Base-by-base conservation (phyloP, 2,888 invertebrate species). In the Parnassius smintheus region DNA sequence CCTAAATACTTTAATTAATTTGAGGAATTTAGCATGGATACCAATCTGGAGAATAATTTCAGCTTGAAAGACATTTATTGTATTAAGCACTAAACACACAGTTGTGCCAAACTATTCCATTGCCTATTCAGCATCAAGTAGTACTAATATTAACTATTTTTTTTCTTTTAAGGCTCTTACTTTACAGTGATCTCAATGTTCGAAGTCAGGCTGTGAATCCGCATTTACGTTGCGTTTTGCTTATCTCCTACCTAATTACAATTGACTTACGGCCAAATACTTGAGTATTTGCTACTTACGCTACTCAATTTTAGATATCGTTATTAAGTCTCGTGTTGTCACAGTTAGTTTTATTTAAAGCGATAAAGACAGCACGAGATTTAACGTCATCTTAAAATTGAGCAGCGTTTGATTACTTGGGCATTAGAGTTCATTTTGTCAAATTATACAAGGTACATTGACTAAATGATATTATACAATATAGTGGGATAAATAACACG, bases 401-500 rank as follows among this genome's bases (percentile, higher is more conserved):
- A 35, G 7, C 4, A 7, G 35, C 4, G 7, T 35, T 35, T 35
- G 35, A 3, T 4, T 35, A 35, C 7, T 35, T 35, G 9, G 8
- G 10, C n/a, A 22, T 44, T 18, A 18, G 11, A 18, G 4, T 55
- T 44, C 18, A 55, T 44, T 7, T 18, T 22, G 13, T n/a, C n/a
- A 45, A 56, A 22, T 18, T 56, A 56, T 56, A 46, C 25, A 12
- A 42, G n/a, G 48, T 48, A 48, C 11, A 48, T 48, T 48, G 11
- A 56, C 25, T 25, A 46, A 56, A 35, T 46, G 46, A 56, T 56
- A 56, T 56, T 56, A 56, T 54, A 44, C 44, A 35, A 48, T 48
- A n/a, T 56, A 45, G 45, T 51, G 9, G 25, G n/a, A 51, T 58
- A n/a, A 57, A 41, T 12, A 51, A 44, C 59, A 84, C 82, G 86